Conservation (phyloP, 37 sponge, comb jelly and placozoan species). For the Oopsacas minuta region DNA sequence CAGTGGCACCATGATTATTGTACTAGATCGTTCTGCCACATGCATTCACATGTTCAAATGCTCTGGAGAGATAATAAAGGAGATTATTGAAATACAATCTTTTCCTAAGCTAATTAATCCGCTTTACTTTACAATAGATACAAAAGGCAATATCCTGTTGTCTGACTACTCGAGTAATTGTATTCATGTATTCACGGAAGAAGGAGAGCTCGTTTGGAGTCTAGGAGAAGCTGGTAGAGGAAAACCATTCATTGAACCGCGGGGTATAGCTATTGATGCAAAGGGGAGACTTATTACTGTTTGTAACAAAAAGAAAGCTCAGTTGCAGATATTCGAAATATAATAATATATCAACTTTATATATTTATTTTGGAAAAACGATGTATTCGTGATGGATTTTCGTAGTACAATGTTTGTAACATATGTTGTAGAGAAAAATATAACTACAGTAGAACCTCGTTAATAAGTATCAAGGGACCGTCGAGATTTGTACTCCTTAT, state of each 20-base stretch:
- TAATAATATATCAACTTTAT: not conserved
- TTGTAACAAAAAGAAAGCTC: not conserved
- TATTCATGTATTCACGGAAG: not conserved
- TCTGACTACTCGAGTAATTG: not conserved
- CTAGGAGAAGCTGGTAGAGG: conserved; percentile 12
- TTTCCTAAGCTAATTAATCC: not conserved
- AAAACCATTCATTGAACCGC: not conserved
- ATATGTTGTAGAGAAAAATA: too few species aligned
- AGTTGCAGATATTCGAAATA: not conserved
- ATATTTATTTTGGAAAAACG: too few species aligned
- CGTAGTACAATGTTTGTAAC: too few species aligned
- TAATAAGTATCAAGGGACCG: too few species aligned
- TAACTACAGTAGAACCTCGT: too few species aligned
- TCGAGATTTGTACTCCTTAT: too few species aligned
- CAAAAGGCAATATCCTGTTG: not conserved
- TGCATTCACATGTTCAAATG: not conserved
- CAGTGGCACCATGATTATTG: not conserved
- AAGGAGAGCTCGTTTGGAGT: not conserved
- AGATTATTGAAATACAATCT: not conserved
- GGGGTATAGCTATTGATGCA: not conserved
- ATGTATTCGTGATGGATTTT: too few species aligned
- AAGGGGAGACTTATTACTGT: not conserved
- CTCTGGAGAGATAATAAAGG: not conserved
- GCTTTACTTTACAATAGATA: not conserved
- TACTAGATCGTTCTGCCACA: not conserved